These are phyloP conservation scores for Scartelaos histophorus DNA, from an alignment of 2,113 vertebrate species.

Conservation along the genomic window DNA sequence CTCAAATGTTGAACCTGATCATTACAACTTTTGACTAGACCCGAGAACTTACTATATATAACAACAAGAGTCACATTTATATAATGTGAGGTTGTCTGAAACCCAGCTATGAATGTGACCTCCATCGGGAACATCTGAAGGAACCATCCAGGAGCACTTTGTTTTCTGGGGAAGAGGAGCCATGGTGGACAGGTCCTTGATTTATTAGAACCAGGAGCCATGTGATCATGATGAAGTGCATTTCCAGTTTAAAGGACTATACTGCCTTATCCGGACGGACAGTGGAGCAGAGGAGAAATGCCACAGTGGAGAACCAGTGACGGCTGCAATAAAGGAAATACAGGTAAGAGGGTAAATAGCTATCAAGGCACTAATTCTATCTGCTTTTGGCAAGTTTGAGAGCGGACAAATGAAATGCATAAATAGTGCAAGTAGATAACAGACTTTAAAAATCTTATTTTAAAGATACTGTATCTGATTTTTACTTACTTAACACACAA, in stretches of 20 bases:
- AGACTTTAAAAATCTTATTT: no score
- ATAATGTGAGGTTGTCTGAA: no score
- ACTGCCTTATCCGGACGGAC: constrained; percentile 66
- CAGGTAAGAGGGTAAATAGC: neutral
- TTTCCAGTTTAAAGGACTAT: constrained; percentile 79
- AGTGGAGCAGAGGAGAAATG: constrained; percentile 17
- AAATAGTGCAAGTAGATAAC: neutral
- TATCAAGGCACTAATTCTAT: neutral
- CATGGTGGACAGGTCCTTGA: constrained; percentile 67
- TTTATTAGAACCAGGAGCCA: constrained; percentile 76
- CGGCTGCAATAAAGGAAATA: neutral
- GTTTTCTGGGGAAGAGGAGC: constrained; percentile 74
- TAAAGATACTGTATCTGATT: no score
- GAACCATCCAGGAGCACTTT: constrained; percentile 70
- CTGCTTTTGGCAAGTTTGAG: neutral
- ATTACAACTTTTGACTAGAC: no score
- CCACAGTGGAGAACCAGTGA: constrained; percentile 8
- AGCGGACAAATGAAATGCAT: neutral
- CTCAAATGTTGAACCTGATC: no score
- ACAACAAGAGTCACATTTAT: no score
- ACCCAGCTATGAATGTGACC: constrained; percentile 66
- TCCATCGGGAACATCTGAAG: constrained; percentile 76
- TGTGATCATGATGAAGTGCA: constrained; percentile 81
- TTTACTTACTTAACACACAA: no score
- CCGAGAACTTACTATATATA: no score